Conservation (phyloP, 2,888 invertebrate species). For the Hydroisotoma schaefferi region DNA sequence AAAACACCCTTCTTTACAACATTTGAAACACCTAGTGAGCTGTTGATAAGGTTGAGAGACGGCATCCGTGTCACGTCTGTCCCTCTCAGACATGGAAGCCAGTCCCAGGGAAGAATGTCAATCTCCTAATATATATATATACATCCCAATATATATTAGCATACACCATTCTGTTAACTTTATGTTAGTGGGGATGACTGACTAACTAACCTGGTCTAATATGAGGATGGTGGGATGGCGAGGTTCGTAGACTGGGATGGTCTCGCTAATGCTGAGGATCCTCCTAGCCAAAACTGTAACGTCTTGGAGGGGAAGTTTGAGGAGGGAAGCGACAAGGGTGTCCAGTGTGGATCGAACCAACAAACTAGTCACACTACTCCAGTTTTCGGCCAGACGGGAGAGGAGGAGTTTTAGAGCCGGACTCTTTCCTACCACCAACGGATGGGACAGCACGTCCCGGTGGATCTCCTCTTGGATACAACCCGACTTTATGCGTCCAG, state of each 20-base stretch:
- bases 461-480: constrained; percentile 30
- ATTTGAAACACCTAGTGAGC: constrained; percentile 42
- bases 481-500: constrained; percentile 38
- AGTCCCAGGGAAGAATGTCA: constrained; percentile 77
- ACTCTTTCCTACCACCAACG: constrained; percentile 21
- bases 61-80: constrained; percentile 72
- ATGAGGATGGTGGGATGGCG: constrained; percentile 42
- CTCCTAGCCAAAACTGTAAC: constrained; percentile 16
- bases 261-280: constrained; percentile 21
- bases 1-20: constrained; percentile 10
- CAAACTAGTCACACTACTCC: constrained; percentile 25
- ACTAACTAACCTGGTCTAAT: constrained; percentile 35
- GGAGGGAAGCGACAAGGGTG: constrained; percentile 20
- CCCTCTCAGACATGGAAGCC: constrained; percentile 62
- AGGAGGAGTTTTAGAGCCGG: constrained; percentile 25
- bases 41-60: constrained; percentile 56
- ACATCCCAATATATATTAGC: background rate
- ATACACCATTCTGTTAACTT: too few species aligned
- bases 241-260: constrained; percentile 16
- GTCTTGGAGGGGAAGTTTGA: constrained; percentile 19
- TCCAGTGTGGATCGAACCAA: constrained; percentile 14
- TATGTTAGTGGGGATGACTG: background rate
- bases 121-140: constrained; percentile 58
- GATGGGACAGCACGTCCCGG: constrained; percentile 15
- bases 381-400: constrained; percentile 45